These are phyloP conservation scores for Rhynchopsitta pachyrhyncha DNA, from an alignment of 2,113 vertebrate species.

Conservation along the genomic window DNA sequence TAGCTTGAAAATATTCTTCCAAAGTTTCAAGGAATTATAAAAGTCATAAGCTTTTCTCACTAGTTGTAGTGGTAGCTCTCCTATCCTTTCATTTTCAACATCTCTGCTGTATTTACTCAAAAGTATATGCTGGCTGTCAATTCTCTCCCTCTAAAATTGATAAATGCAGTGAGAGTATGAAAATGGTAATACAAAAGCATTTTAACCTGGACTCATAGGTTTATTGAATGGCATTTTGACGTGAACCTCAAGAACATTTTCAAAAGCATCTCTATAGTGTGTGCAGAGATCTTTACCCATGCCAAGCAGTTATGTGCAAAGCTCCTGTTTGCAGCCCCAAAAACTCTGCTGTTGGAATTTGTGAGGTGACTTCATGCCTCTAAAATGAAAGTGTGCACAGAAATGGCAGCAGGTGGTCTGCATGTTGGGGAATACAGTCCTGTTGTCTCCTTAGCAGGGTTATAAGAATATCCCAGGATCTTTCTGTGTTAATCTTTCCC, in stretches of 20 bases:
- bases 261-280: neutral
- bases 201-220: neutral
- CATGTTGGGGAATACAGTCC: accelerated
- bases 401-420: neutral
- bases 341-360: neutral
- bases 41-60: neutral
- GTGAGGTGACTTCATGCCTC: neutral
- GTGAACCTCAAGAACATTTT: neutral
- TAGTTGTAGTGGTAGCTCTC: neutral
- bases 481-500: neutral
- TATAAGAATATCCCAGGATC: neutral
- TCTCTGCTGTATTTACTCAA: neutral
- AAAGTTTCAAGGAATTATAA: neutral
- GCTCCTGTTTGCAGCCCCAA: neutral
- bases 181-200: neutral
- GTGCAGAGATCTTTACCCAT: neutral
- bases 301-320: neutral
- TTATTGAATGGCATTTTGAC: neutral
- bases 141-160: neutral
- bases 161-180: neutral
- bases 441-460: neutral
- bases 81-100: neutral
- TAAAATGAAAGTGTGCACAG: neutral
- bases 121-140: neutral
- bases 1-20: neutral